Conservation (phyloP, 2,888 invertebrate genomes). For the Melikaiella ostensackeni region DNA sequence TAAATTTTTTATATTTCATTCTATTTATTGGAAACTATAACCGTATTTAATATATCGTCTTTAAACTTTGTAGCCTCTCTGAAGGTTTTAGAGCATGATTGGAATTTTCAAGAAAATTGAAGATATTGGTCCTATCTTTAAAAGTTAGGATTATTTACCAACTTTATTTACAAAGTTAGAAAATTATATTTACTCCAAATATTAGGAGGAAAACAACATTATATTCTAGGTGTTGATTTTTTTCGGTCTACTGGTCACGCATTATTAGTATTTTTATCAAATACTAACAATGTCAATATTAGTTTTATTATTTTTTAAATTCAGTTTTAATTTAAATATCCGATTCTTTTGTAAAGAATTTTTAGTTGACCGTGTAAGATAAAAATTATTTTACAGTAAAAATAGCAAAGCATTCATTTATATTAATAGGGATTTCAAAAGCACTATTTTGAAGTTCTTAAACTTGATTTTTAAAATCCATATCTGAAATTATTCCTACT, state of each 20-base stretch:
- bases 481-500: neutral
- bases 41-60: neutral
- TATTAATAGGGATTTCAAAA: neutral
- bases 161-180: neutral
- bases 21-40: neutral
- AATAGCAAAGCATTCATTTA: neutral
- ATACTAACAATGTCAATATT: too few relatives aligned
- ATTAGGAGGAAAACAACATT: neutral
- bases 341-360: neutral
- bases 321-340: too few relatives aligned
- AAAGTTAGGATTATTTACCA: neutral
- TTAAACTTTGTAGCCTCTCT: neutral
- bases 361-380: neutral
- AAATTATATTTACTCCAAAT: conserved; percentile 4
- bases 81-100: too few relatives aligned
- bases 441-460: neutral
- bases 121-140: neutral
- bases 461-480: neutral
- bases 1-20: neutral
- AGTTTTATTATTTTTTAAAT: too few relatives aligned
- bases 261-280: too few relatives aligned
- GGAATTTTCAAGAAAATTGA: too few relatives aligned
- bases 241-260: too few relatives aligned
- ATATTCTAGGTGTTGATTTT: too few relatives aligned
- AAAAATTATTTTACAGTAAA: neutral